phyloP scores from a whole-genome alignment of 2,888 invertebrate species.

The Lepidocyrtinus sp. region DNA sequence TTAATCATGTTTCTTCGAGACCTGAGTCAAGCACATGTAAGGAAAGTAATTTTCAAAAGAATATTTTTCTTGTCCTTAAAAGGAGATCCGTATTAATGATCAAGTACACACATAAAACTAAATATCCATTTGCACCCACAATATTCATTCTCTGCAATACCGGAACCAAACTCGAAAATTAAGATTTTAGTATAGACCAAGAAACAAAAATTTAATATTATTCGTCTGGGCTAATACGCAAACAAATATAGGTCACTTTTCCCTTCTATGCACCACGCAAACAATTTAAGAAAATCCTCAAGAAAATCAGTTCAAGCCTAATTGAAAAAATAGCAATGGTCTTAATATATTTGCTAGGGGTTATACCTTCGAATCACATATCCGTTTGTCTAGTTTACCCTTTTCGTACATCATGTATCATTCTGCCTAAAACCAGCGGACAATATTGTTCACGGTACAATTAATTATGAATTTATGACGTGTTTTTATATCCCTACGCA shows the following conservation, averaged over 20 bases:
- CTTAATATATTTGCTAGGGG: too few relatives aligned
- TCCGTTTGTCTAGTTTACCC: too few relatives aligned
- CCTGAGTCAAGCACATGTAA: conserved; percentile 44
- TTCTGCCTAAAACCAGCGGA: conserved; percentile 1
- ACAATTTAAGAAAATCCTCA: too few relatives aligned
- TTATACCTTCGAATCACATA: too few relatives aligned
- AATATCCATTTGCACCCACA: conserved; percentile 14
- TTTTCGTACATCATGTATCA: conserved; percentile 14
- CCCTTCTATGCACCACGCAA: too few relatives aligned
- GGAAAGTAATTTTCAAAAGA: conserved; percentile 43
- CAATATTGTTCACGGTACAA: conserved; percentile 24
- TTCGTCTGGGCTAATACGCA: too few relatives aligned
- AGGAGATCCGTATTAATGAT: conserved; percentile 21
- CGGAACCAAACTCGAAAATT: neutral
- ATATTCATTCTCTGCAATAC: neutral
- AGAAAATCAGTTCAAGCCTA: neutral
- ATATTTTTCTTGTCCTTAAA: conserved; percentile 6
- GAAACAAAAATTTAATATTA: too few relatives aligned
- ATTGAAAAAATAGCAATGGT: neutral
- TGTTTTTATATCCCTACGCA: neutral
- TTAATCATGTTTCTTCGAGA: conserved; percentile 42
- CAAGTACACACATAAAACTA: too few relatives aligned
- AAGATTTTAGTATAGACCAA: too few relatives aligned
- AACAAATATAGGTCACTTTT: too few relatives aligned
- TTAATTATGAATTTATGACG: conserved; percentile 29